phyloP scores from a whole-genome alignment of 2,888 invertebrate genomes.

The Drosophila setosimentum region DNA sequence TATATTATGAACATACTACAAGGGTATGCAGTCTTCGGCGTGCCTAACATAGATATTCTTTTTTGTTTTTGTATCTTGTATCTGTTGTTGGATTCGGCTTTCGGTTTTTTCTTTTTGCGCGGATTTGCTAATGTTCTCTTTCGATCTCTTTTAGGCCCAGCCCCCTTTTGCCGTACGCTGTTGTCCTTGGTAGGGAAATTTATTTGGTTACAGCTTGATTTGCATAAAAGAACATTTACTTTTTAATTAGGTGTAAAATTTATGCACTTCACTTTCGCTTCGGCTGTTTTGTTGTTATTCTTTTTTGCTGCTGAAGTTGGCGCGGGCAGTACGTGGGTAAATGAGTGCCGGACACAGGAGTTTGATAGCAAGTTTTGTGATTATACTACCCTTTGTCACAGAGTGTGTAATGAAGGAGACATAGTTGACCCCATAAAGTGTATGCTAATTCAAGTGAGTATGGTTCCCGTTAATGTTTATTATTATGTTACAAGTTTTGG shows the following conservation, averaged over 20 bases:
- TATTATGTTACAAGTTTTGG: background rate
- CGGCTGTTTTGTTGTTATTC: conserved; percentile 10
- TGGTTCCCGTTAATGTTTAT: background rate
- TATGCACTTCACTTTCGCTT: conserved; percentile 76
- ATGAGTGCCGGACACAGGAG: conserved; percentile 6
- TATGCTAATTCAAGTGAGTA: background rate
- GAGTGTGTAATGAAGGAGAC: background rate
- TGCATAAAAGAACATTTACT: conserved; percentile 80
- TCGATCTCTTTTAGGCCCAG: conserved; percentile 1
- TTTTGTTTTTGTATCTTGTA: conserved; percentile 23
- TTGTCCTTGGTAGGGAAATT: conserved; percentile 57
- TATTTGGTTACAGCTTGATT: conserved; percentile 78
- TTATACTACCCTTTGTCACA: conserved; percentile 2
- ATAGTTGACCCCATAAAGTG: background rate
- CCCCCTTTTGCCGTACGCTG: background rate
- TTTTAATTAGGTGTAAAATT: conserved; percentile 81
- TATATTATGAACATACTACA: background rate
- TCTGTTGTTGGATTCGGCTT: conserved; percentile 35
- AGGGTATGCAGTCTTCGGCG: background rate
- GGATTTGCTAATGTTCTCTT: conserved; percentile 29
- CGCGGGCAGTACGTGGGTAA: conserved; percentile 13
- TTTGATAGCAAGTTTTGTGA: conserved; percentile 19
- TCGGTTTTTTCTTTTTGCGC: conserved; percentile 29
- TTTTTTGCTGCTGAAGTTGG: conserved; percentile 15
- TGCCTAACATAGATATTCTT: background rate